phyloP scores from a whole-genome alignment of 1,140 invertebrate genomes.

The Caenorhabditis brenneri region DNA sequence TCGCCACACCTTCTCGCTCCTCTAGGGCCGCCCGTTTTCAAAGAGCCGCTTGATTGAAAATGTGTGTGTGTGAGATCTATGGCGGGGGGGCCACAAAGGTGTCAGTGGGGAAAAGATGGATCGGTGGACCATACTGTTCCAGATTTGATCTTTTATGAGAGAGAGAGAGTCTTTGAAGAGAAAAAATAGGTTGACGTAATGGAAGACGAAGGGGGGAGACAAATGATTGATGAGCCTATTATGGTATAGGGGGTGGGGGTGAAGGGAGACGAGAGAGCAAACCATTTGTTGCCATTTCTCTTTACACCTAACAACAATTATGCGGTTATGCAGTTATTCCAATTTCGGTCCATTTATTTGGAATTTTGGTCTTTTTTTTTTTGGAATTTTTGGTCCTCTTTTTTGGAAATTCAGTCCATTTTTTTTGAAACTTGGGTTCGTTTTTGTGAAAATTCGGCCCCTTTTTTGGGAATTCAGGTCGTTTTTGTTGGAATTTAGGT shows the following conservation, averaged over 20 bases:
- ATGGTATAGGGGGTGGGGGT: neutral
- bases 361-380: too few species aligned
- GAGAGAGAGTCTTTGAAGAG: neutral
- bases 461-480: too few species aligned
- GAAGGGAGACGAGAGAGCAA: neutral
- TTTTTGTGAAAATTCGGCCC: too few species aligned
- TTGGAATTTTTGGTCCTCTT: too few species aligned
- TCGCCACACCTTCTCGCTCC: neutral
- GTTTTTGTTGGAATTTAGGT: too few species aligned
- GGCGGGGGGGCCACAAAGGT: too few species aligned
- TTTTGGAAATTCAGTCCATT: too few species aligned
- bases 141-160: too few species aligned
- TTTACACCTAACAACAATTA: neutral
- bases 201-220: neutral
- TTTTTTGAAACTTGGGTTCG: too few species aligned
- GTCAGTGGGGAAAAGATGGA: neutral
- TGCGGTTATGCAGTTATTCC: too few species aligned
- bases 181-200: neutral
- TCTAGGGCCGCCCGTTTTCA: neutral
- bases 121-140: too few species aligned
- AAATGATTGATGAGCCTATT: constrained; percentile 30
- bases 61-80: neutral
- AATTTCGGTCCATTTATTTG: too few species aligned
- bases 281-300: neutral
- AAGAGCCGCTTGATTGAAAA: neutral